phyloP scores from a whole-genome alignment of 2,113 vertebrate genomes.

The Platichthys flesus region DNA sequence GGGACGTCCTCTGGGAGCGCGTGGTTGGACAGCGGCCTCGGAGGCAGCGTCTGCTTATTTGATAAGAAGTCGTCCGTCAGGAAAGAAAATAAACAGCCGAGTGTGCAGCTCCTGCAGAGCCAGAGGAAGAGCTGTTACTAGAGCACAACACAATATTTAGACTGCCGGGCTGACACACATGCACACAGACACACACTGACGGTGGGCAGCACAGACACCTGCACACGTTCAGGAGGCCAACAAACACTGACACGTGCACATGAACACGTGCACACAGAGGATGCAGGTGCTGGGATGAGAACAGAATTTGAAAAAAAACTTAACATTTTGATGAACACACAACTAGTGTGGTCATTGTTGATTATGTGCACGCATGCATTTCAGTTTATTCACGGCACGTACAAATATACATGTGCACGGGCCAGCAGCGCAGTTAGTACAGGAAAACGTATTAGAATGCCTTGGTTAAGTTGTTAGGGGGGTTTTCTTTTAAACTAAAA shows the following conservation, averaged over 20 bases:
- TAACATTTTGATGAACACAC: conserved; percentile 1
- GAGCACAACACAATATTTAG: conserved; percentile 87
- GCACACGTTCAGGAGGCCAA: conserved; percentile 35
- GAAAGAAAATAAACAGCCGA: conserved; percentile 83
- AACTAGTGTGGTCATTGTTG: conserved; percentile 4
- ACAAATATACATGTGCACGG: background rate
- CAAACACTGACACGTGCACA: conserved; percentile 44
- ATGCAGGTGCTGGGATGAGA: conserved; percentile 31
- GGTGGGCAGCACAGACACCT: conserved; percentile 52
- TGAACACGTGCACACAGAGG: conserved; percentile 19
- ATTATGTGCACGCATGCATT: background rate
- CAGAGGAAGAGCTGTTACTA: conserved; percentile 81
- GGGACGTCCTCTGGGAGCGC: conserved; percentile 65
- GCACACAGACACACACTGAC: conserved; percentile 38
- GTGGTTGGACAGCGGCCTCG: conserved; percentile 71
- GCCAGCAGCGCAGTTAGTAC: background rate
- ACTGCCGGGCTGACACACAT: conserved; percentile 60
- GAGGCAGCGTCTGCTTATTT: conserved; percentile 83
- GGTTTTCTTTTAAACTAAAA: no score
- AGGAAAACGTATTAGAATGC: background rate
- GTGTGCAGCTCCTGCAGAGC: conserved; percentile 75
- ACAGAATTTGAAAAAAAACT: background rate
- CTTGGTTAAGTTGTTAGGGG: background rate
- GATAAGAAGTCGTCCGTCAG: conserved; percentile 85
- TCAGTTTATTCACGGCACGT: background rate